These are phyloP conservation scores for Sarcophilus harrisii DNA, from an alignment of 2,797 vertebrate genomes.

Conservation along the genomic window DNA sequence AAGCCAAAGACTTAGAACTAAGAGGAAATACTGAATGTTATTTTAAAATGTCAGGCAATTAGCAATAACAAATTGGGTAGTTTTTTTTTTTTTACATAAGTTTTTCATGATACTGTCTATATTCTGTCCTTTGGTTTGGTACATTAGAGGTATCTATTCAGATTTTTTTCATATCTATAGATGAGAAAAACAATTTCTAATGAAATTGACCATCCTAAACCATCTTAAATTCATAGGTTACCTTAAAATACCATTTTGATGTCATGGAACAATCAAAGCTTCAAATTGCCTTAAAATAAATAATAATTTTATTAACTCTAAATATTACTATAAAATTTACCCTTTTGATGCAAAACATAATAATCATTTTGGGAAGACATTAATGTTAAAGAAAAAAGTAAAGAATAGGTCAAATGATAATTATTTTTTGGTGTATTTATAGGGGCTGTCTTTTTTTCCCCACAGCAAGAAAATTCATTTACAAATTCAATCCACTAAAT, in stretches of 20 bases:
- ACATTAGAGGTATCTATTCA: not conserved
- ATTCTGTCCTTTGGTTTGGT: not conserved
- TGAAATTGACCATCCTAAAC: not conserved
- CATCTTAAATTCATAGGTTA: not conserved
- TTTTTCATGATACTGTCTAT: not conserved
- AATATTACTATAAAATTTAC: not conserved
- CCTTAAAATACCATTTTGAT: not conserved
- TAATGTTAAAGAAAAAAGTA: not conserved
- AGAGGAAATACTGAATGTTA: not conserved
- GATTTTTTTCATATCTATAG: not conserved
- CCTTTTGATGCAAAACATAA: not conserved
- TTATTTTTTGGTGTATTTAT: not conserved
- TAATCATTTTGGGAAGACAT: not conserved
- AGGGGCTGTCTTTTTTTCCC: not conserved
- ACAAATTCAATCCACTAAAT: not conserved
- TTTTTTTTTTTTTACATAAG: not conserved
- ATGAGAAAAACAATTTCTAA: not conserved
- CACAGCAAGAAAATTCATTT: not conserved
- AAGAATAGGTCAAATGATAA: not conserved
- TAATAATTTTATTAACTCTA: not conserved
- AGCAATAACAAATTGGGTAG: not conserved
- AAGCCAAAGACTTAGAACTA: not conserved
- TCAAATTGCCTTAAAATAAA: not conserved
- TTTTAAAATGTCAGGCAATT: not conserved
- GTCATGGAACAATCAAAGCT: not conserved